Percentiles rank a stretch among this genome's conserved stretches.
Evolutionary conservation across 2,113 vertebrate genomes (phyloP).

Genomic region (Podocnemis expansa): DNA sequence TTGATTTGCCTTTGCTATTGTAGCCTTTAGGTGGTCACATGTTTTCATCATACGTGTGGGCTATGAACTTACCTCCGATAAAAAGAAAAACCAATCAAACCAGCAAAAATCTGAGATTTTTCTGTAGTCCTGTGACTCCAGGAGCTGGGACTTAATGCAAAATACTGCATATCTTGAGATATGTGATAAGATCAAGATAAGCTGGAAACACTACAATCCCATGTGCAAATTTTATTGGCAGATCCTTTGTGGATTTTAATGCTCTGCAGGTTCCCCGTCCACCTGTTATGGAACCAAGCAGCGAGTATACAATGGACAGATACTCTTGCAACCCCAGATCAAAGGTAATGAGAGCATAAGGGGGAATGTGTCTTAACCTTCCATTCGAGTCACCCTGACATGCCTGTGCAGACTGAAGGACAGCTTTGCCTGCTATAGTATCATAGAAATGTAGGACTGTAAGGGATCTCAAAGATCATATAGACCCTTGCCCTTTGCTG

Average conservation of each 20-base stretch:
- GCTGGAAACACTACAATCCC: conserved; percentile 49
- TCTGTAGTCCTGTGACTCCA: neutral
- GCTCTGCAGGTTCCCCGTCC: neutral
- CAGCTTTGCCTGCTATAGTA: neutral
- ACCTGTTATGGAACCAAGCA: neutral
- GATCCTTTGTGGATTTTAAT: neutral
- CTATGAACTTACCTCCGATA: no score
- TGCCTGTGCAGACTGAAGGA: neutral
- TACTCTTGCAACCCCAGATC: neutral
- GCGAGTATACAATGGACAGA: neutral
- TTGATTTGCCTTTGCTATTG: neutral
- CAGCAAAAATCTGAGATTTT: no score
- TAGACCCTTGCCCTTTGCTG: neutral
- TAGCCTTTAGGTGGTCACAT: neutral
- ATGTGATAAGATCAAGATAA: conserved; percentile 49
- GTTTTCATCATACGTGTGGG: no score
- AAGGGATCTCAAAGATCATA: neutral
- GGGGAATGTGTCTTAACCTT: neutral
- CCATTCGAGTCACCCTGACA: conserved; percentile 17
- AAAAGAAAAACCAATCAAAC: no score
- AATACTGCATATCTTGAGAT: conserved; percentile 21
- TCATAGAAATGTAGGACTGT: neutral
- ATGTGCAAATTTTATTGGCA: conserved; percentile 25
- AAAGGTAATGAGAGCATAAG: neutral
- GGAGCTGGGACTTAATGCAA: conserved; percentile 8